These are phyloP conservation scores for Alectoris magna DNA, from an alignment of 2,797 vertebrate species.

Conservation along the genomic window DNA sequence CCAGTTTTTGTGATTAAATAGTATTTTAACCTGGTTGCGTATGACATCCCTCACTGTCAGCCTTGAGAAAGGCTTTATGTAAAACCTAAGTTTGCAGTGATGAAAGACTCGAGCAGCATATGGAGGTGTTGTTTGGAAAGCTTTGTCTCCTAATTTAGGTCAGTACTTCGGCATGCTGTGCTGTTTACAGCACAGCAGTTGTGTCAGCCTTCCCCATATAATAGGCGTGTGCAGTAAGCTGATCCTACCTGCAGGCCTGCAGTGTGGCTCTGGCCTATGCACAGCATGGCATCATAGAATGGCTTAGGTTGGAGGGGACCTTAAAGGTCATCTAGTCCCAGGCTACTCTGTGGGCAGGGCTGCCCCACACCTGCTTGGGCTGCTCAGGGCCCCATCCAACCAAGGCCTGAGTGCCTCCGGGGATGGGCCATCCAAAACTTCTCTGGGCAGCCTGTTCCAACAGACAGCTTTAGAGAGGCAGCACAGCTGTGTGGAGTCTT, in stretches of 20 bases:
- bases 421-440: too few species aligned
- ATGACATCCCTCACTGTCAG: neutral
- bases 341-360: too few species aligned
- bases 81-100: neutral
- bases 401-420: too few species aligned
- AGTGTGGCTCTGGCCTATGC: neutral
- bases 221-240: neutral
- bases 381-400: too few species aligned
- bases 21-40: neutral
- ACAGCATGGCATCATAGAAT: too few species aligned
- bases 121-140: neutral
- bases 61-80: neutral
- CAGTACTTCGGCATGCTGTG: neutral
- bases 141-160: conserved; percentile 35
- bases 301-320: too few species aligned
- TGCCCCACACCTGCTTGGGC: too few species aligned
- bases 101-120: neutral
- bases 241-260: neutral
- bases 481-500: neutral
- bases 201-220: neutral
- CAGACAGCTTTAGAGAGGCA: too few species aligned
- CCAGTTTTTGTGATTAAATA: neutral
- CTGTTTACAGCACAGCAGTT: neutral
- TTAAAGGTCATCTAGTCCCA: too few species aligned
- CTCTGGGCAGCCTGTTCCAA: too few species aligned